Base-by-base conservation (phyloP, 2,113 vertebrate genomes). In the Solenodon paradoxus region DNA sequence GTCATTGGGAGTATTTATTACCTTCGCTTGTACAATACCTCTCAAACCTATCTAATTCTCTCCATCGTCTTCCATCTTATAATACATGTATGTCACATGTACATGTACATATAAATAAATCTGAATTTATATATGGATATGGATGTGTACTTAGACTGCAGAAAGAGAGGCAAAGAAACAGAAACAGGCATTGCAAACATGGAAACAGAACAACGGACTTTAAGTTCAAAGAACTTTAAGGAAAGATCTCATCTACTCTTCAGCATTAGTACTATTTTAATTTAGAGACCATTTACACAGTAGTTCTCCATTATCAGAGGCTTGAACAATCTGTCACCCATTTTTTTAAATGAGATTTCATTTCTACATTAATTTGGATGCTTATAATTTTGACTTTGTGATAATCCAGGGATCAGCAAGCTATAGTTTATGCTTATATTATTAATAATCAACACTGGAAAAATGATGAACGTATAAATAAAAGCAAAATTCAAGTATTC, bases 401-500 rank as follows among this genome's bases (percentile, higher is more conserved):
- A 87, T 86, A 71, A 91, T 42, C 15, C 9, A 32, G 28, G 55
- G 30, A 63, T 80, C 28, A 32, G 38, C 75, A 40, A 30, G 1
- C 45, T 71, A 40, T 15, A 28, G 53, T 47, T 81, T 69, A 35
- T 53, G n/a, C 15, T 86, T 74, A 32, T 32, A 59, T 35, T 72
- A 66, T 22, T 89, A 61, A 57, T 35, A 32, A n/a, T 35, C 16
- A 47, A 55, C 38, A 84, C 0, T 63, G 30, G 42, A 71, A 71
- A 95, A 64, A 83, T 47, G 30, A 81, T 26, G n/a, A 64, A 35
- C 42, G 26, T 26, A 89, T 35, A 69, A 32, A 79, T 35, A 84
- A 90, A 92, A 89, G 47, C 35, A 84, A 51, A 92, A 59, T 61
- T 84, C 74, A 85, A 68, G 40, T 68, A 79, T 61, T 68, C 69